Conservation (phyloP, 2,113 vertebrate species). For the Aegithalos caudatus region DNA sequence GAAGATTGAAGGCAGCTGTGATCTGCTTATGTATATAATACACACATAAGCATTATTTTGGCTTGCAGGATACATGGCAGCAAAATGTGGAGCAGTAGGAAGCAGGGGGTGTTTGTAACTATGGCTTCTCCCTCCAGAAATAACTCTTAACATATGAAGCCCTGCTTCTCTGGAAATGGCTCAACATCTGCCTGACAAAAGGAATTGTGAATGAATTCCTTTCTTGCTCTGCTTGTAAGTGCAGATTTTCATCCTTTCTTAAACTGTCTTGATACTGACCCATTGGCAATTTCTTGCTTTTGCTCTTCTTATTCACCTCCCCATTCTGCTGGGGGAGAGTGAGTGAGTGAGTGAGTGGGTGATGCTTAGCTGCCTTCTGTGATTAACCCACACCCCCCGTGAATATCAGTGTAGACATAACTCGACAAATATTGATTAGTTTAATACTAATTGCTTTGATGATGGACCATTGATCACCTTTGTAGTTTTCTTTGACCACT, state of each 20-base stretch:
- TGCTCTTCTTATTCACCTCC: background rate
- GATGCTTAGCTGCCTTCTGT: background rate
- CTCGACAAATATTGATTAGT: background rate
- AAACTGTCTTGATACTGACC: background rate
- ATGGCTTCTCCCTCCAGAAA: background rate
- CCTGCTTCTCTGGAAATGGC: background rate
- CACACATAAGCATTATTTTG: too few species aligned
- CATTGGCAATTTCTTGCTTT: background rate
- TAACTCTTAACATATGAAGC: background rate
- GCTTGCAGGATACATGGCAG: rapidly evolving
- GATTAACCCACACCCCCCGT: background rate
- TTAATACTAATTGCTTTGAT: background rate
- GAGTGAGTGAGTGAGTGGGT: background rate
- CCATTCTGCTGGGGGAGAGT: background rate
- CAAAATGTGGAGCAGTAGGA: background rate
- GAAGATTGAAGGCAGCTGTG: background rate
- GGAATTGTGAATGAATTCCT: background rate
- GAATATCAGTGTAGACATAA: background rate
- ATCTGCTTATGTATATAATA: background rate
- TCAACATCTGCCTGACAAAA: background rate
- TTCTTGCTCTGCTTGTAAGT: background rate
- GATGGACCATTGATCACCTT: background rate
- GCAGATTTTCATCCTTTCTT: background rate
- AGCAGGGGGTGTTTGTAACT: background rate
- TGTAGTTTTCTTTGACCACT: background rate